Evolutionary conservation across 2,888 invertebrate genomes (phyloP).

Genomic region (Clepsis dumicolana): DNA sequence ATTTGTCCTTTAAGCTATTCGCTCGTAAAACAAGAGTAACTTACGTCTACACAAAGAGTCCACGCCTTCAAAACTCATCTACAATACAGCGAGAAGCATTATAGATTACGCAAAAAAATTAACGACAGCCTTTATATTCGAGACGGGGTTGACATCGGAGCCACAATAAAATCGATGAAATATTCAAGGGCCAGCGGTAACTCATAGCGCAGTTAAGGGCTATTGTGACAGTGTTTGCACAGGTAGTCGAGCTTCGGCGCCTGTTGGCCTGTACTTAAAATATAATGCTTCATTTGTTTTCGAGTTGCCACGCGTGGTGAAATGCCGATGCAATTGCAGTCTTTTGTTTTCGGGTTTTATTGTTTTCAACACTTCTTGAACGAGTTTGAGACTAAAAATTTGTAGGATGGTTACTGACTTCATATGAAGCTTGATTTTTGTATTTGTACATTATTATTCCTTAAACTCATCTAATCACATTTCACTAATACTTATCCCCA

Average conservation of each 20-base stretch:
- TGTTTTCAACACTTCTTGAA: neutral
- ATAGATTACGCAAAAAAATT: slow-evolving; percentile 70
- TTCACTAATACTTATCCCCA: no score
- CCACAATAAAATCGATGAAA: slow-evolving; percentile 86
- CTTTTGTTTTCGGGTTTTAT: neutral
- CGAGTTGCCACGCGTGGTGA: slow-evolving; percentile 29
- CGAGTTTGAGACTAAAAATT: neutral
- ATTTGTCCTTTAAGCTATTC: slow-evolving; percentile 27
- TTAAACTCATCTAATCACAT: no score
- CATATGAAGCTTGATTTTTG: no score
- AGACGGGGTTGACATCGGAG: slow-evolving; percentile 84
- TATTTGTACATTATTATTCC: no score
- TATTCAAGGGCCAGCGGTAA: slow-evolving; percentile 80
- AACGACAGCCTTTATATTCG: slow-evolving; percentile 76
- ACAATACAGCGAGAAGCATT: slow-evolving; percentile 67
- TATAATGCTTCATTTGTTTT: slow-evolving; percentile 34
- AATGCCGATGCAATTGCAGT: slow-evolving; percentile 29
- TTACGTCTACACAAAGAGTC: slow-evolving; percentile 21
- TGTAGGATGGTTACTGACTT: neutral
- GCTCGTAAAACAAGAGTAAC: slow-evolving; percentile 37
- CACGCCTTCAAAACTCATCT: slow-evolving; percentile 35
- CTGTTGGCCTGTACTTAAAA: slow-evolving; percentile 16
- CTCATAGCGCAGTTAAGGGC: slow-evolving; percentile 71
- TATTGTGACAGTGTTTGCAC: slow-evolving; percentile 71
- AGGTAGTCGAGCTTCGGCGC: slow-evolving; percentile 70